phyloP scores from a whole-genome alignment of 1,140 invertebrate species.

The Nautilus pompilius region DNA sequence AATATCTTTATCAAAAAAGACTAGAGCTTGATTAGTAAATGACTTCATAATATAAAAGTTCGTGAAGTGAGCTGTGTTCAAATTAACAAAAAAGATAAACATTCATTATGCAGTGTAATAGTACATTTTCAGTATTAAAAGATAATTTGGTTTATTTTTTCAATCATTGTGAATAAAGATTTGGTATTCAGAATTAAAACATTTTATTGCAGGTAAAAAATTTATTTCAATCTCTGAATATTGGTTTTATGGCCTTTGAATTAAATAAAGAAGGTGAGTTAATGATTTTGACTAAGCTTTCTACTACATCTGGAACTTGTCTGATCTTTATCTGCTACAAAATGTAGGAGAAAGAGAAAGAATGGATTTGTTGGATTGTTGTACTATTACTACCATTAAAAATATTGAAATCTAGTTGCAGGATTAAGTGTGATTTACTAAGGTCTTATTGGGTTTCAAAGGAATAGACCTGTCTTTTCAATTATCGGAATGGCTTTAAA shows the following conservation, averaged over 20 bases:
- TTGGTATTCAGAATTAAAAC: no score
- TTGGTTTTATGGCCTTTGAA: conserved; percentile 51
- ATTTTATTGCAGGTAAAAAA: conserved; percentile 53
- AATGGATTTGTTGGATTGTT: no score
- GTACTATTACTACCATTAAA: no score
- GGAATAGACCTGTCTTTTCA: background rate
- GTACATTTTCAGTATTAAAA: no score
- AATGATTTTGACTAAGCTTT: background rate
- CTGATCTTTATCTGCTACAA: background rate
- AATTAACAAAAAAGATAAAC: no score
- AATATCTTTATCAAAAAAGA: no score
- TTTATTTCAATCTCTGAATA: conserved; percentile 50
- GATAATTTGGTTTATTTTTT: no score
- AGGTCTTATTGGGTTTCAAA: background rate
- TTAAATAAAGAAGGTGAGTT: conserved; percentile 52
- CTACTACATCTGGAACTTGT: background rate
- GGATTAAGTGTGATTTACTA: background rate
- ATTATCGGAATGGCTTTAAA: background rate
- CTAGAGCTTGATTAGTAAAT: no score
- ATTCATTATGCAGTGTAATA: no score
- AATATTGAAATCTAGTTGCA: background rate
- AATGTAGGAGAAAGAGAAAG: background rate
- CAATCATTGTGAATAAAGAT: no score
- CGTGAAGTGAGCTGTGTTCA: no score
- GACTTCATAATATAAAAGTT: no score